Conservation (phyloP, 2,113 vertebrate genomes). For the Meleagris gallopavo region DNA sequence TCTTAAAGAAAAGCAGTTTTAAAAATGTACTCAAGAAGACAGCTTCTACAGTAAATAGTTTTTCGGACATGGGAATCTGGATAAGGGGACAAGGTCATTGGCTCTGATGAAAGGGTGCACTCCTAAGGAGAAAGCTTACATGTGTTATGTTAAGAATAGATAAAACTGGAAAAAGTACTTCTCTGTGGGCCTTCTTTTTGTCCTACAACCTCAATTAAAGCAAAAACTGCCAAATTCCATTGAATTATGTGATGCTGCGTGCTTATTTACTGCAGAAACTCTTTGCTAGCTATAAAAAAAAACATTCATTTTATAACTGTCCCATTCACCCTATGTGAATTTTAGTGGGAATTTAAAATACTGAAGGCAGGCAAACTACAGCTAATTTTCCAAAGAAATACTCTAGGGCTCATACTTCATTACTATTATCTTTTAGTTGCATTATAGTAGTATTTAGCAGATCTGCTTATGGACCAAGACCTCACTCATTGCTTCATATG, state of each 20-base stretch:
- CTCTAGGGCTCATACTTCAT: not conserved
- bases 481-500: not conserved
- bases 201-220: not conserved
- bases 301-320: not conserved
- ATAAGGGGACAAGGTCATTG: not conserved
- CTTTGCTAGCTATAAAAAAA: not conserved
- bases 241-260: not conserved
- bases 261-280: not conserved
- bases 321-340: not conserved
- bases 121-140: not conserved
- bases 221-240: not conserved
- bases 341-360: constrained; percentile 5
- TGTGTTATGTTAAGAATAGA: not conserved
- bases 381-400: not conserved
- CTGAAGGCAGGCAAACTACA: not conserved
- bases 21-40: not conserved
- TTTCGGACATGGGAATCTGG: not conserved
- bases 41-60: not conserved
- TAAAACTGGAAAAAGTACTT: not conserved
- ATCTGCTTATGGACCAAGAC: not conserved
- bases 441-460: not conserved
- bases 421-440: not conserved
- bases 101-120: not conserved
- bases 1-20: not conserved
- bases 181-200: not conserved